phyloP scores from a whole-genome alignment of 2,888 invertebrate genomes.

The Apamea anceps region DNA sequence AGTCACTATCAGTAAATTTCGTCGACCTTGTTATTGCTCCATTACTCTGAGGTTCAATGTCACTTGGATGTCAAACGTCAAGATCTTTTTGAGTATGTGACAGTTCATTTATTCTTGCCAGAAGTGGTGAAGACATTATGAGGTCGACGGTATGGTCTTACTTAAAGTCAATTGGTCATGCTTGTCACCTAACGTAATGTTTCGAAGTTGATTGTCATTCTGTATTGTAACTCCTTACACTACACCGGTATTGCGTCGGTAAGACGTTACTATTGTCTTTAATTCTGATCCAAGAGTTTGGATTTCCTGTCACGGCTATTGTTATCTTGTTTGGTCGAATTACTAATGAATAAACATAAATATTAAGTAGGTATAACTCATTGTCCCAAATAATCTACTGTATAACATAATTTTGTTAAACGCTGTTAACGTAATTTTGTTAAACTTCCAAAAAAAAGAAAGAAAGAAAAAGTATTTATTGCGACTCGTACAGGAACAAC shows the following conservation, averaged over 20 bases:
- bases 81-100: neutral
- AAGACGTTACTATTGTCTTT: conserved; percentile 34
- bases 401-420: neutral
- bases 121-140: neutral
- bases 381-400: neutral
- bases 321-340: conserved; percentile 24
- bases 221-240: conserved; percentile 14
- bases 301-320: conserved; percentile 50
- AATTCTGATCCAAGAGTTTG: conserved; percentile 30
- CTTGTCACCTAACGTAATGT: conserved; percentile 8
- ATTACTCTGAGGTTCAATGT: neutral
- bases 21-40: neutral
- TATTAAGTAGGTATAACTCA: neutral
- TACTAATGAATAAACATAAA: conserved; percentile 8
- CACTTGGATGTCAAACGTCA: neutral
- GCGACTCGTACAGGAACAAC: too few species aligned
- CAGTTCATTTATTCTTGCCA: neutral
- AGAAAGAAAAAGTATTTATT: too few species aligned
- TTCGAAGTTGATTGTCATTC: conserved; percentile 46
- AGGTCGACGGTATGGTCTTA: neutral
- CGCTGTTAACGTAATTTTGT: neutral
- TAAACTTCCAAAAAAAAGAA: neutral
- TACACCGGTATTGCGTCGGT: conserved; percentile 25
- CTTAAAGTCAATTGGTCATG: conserved; percentile 26
- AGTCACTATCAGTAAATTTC: neutral